These are phyloP conservation scores for Silurus lanzhouensis DNA, from an alignment of 2,797 vertebrate species.

Conservation along the genomic window DNA sequence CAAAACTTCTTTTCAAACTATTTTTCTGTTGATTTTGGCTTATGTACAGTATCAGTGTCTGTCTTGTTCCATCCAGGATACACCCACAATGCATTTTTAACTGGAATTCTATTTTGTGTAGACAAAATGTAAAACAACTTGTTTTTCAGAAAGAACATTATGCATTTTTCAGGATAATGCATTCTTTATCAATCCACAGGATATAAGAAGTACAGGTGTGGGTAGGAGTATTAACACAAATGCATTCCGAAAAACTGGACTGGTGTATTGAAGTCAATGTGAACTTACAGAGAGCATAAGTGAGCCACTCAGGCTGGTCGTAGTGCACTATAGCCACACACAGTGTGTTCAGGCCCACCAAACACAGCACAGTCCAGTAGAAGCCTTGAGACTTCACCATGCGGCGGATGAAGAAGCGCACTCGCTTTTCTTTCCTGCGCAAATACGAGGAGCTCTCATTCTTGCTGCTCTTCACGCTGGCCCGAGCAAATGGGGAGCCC, in stretches of 20 bases:
- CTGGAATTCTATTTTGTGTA: neutral
- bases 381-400: conserved; percentile 97
- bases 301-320: conserved; percentile 90
- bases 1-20: conserved; percentile 7
- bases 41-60: neutral
- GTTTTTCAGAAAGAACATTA: neutral
- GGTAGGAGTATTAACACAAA: neutral
- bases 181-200: too few relatives aligned
- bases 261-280: neutral
- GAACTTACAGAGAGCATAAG: conserved; percentile 88
- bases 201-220: neutral
- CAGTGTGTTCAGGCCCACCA: conserved; percentile 92
- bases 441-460: conserved; percentile 90
- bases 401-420: conserved; percentile 92
- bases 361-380: conserved; percentile 93
- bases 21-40: conserved; percentile 9
- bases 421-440: conserved; percentile 90
- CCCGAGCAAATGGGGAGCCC: conserved; percentile 90
- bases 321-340: conserved; percentile 97
- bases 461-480: conserved; percentile 89
- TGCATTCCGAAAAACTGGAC: neutral
- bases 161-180: neutral
- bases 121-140: neutral
- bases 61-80: conserved; percentile 12
- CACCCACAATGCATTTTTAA: conserved; percentile 5